Percentiles rank a stretch among this genome's conserved stretches.
phyloP scores from a whole-genome alignment of 2,888 invertebrate species.

The Acanthosepion pharaonis region DNA sequence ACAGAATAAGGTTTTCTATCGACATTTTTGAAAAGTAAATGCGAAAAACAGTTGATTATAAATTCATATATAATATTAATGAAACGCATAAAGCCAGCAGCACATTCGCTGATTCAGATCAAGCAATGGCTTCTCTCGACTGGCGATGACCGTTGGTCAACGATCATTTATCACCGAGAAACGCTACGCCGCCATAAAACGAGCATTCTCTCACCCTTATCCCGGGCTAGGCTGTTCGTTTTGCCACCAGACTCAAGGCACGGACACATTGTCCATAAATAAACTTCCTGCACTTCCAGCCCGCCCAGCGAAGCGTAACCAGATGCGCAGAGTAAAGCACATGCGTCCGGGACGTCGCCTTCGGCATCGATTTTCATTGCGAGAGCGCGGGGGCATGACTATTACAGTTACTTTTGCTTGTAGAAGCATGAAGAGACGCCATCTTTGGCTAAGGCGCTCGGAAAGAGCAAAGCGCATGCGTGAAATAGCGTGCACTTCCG shows the following conservation, averaged over 20 bases:
- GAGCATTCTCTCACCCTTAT: neutral
- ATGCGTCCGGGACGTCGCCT: neutral
- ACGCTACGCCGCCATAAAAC: neutral
- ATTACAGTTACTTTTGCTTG: neutral
- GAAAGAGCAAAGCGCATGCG: neutral
- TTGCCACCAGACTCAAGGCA: neutral
- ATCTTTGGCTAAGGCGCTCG: neutral
- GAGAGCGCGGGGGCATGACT: neutral
- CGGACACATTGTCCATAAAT: constrained; percentile 33
- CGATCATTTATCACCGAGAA: neutral
- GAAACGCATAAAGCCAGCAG: neutral
- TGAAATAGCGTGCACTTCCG: no score
- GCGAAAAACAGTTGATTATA: neutral
- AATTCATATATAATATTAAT: neutral
- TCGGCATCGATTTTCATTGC: neutral
- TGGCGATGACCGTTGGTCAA: neutral
- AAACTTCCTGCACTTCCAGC: neutral
- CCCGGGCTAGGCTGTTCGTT: neutral
- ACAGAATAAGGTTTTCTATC: no score
- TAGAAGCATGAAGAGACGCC: neutral
- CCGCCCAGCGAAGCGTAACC: neutral
- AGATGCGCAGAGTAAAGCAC: neutral
- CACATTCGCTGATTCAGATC: neutral
- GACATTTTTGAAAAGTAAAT: no score
- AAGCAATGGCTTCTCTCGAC: neutral